Percentiles rank a stretch among this genome's conserved stretches.
These are phyloP conservation scores for Pantala flavescens DNA, from an alignment of 1,140 invertebrate genomes.

Conservation along the genomic window DNA sequence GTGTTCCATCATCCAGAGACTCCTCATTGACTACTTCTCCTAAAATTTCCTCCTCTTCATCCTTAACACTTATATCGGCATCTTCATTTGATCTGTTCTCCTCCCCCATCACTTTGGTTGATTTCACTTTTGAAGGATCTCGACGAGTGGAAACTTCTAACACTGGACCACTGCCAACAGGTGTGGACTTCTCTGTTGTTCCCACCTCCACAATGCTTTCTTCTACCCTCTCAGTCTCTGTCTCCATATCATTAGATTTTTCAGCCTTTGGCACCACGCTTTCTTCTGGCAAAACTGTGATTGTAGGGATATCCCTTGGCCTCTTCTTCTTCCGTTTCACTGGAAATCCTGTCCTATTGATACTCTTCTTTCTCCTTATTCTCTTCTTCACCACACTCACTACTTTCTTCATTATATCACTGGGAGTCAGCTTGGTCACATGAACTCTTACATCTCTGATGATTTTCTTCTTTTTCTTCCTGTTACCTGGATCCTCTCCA, in stretches of 20 bases:
- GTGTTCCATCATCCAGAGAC: not conserved
- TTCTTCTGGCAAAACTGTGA: not conserved
- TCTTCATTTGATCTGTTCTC: not conserved
- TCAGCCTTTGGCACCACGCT: not conserved
- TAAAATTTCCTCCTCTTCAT: not conserved
- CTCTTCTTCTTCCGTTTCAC: slow-evolving; percentile 75
- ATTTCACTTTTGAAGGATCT: not conserved
- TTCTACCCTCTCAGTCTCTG: not conserved
- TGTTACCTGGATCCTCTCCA: slow-evolving; percentile 17
- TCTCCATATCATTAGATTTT: not conserved
- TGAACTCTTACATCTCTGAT: slow-evolving; percentile 43
- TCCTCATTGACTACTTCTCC: not conserved
- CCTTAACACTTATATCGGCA: not conserved
- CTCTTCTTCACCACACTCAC: slow-evolving; percentile 44
- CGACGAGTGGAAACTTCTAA: not conserved
- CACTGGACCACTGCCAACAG: not conserved
- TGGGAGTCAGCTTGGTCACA: slow-evolving; percentile 37
- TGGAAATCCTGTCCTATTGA: slow-evolving; percentile 79
- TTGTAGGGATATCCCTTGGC: slow-evolving; percentile 5
- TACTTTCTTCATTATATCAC: slow-evolving; percentile 28
- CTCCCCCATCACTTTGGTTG: not conserved
- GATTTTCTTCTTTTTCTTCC: slow-evolving; percentile 40
- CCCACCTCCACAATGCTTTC: not conserved
- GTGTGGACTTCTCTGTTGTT: not conserved
- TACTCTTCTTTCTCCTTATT: slow-evolving; percentile 58